A percentile compares a stretch with the other conserved stretches of the same genome.
phyloP scores from a whole-genome alignment of 2,113 vertebrate genomes.

The Lichenostomus cassidix region DNA sequence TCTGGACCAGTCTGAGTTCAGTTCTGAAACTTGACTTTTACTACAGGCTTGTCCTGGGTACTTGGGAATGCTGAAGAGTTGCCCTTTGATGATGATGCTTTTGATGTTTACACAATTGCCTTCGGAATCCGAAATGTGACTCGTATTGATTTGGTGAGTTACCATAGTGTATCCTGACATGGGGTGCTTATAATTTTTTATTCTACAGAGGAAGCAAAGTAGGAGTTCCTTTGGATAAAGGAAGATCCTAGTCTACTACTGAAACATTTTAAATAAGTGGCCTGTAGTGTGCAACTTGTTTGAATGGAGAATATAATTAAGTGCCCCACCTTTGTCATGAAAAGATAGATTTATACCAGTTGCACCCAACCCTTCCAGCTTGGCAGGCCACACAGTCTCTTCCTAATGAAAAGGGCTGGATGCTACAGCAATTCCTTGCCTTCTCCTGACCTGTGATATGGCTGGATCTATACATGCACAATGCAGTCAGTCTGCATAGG shows the following conservation, averaged over 20 bases:
- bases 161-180: not conserved
- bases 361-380: not conserved
- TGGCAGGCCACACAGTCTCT: not conserved
- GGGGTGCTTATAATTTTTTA: not conserved
- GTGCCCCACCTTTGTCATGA: not conserved
- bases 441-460: not conserved
- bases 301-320: not conserved
- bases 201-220: not conserved
- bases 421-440: not conserved
- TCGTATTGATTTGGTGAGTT: slow-evolving; percentile 81
- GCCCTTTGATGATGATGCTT: slow-evolving; percentile 89
- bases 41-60: slow-evolving; percentile 90
- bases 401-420: not conserved
- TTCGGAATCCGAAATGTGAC: slow-evolving; percentile 97
- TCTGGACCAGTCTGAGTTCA: not conserved
- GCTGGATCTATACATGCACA: not conserved
- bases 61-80: slow-evolving; percentile 94
- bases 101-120: slow-evolving; percentile 94
- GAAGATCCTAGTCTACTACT: not conserved
- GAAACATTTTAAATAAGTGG: not conserved
- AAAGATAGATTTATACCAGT: not conserved
- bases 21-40: not conserved
- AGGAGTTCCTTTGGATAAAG: not conserved
- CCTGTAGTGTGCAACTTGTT: not conserved
- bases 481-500: not conserved